These are phyloP conservation scores for Girardia tigrina DNA, from an alignment of 2,888 invertebrate species.

Conservation along the genomic window DNA sequence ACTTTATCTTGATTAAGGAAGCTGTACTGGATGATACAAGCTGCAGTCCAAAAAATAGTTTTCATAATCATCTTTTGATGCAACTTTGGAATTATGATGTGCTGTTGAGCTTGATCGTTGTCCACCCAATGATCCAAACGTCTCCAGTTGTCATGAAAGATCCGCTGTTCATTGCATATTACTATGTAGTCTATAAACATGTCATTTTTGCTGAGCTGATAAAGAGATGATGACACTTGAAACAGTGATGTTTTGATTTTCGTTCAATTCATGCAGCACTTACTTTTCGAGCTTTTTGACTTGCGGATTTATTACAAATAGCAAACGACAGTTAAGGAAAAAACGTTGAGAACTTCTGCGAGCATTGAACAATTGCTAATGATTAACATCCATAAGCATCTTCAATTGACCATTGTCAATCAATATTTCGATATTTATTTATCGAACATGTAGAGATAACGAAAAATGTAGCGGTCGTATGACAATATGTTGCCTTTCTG, in stretches of 20 bases:
- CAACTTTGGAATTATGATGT: not conserved
- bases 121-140: not conserved
- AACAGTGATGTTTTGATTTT: not conserved
- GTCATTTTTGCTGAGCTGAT: not conserved
- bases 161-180: not conserved
- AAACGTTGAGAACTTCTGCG: not conserved
- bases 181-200: not conserved
- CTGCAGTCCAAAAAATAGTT: not conserved
- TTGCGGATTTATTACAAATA: not conserved
- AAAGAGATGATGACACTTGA: not conserved
- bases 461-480: too few species aligned
- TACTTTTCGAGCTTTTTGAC: not conserved
- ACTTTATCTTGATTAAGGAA: not conserved
- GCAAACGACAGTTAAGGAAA: not conserved
- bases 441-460: too few species aligned
- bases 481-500: too few species aligned
- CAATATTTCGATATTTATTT: too few species aligned
- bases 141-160: not conserved
- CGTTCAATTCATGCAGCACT: not conserved
- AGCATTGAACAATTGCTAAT: too few species aligned
- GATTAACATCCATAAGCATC: not conserved
- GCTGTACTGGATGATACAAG: not conserved
- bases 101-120: not conserved
- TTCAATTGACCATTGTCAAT: not conserved
- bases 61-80: not conserved